These are phyloP conservation scores for Xestia xanthographa DNA, from an alignment of 2,888 invertebrate species.

Conservation along the genomic window DNA sequence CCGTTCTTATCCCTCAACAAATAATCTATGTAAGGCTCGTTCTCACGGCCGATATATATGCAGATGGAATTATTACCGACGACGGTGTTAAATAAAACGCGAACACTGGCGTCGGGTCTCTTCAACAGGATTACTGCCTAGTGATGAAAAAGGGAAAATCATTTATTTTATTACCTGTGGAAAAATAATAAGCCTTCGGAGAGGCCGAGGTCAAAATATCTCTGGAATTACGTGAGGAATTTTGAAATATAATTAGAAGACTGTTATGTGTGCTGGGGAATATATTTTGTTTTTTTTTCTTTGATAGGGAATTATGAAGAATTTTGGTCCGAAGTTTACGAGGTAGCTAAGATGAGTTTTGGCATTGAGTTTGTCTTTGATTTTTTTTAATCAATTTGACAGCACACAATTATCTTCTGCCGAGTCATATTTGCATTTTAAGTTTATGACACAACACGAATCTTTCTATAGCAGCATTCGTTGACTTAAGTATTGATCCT, in stretches of 20 bases:
- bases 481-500: conserved; percentile 1
- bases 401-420: background rate
- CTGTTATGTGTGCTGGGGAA: conserved; percentile 54
- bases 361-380: background rate
- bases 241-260: conserved; percentile 73
- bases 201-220: conserved; percentile 67
- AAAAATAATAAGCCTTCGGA: conserved; percentile 79
- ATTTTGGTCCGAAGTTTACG: conserved; percentile 27
- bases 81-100: conserved; percentile 81
- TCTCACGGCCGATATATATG: conserved; percentile 79
- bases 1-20: conserved; percentile 57
- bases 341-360: background rate
- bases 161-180: conserved; percentile 84
- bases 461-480: background rate
- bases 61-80: conserved; percentile 82
- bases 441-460: background rate
- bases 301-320: conserved; percentile 32
- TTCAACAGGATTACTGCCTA: conserved; percentile 72
- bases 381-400: background rate
- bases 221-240: conserved; percentile 65
- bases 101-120: conserved; percentile 66
- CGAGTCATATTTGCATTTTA: background rate
- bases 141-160: conserved; percentile 83
- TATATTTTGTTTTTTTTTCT: conserved; percentile 46
- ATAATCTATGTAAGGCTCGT: conserved; percentile 64